Evolutionary conservation across 2,888 invertebrate genomes (phyloP), one percentile per base, ranked within the genome.

Genomic region (Notodonta dromedarius): DNA sequence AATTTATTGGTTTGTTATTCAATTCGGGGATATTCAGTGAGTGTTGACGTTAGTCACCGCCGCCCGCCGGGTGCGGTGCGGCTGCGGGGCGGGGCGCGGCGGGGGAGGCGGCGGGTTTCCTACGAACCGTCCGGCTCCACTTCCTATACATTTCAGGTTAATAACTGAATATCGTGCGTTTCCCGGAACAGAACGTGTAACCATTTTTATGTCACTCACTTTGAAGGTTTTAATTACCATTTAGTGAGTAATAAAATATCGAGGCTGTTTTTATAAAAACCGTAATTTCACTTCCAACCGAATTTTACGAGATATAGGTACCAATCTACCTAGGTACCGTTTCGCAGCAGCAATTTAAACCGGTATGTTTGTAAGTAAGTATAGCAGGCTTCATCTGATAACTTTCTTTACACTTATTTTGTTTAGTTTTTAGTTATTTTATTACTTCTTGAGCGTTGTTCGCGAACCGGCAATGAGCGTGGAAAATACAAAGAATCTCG

Each of bases 401-500:
- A 58, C 56, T 57, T 54, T 14, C 14, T 24, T 56, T 54, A 56
- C n/a, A 44, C 24, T 44, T 56, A 2, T 13, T 53, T 53, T 54
- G 16, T 60, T 61, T 59, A 57, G 58, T 63, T 61, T 44, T 65
- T 59, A 42, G 44, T 44, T 56, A 58, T 65, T 68, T 65, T 67
- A 68, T 61, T 32, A 60, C 44, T 56, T 68, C 61, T 61, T 67
- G 66, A 42, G 57, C 51, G 52, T 59, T 59, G 59, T 58, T 53
- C 24, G 58, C 39, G 57, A 57, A 42, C 62, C 52, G 39, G 64
- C 61, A 60, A 63, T 58, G 56, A 62, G 59, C 63, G 59, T 57
- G 58, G 62, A 69, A 65, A 56, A 60, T 69, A 56, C 61, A 61
- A 63, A 62, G 63, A 69, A 66, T 68, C 65, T 61, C 55, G 68